These are phyloP conservation scores for Cheilosia variabilis DNA, from an alignment of 2,888 invertebrate species.

Conservation along the genomic window DNA sequence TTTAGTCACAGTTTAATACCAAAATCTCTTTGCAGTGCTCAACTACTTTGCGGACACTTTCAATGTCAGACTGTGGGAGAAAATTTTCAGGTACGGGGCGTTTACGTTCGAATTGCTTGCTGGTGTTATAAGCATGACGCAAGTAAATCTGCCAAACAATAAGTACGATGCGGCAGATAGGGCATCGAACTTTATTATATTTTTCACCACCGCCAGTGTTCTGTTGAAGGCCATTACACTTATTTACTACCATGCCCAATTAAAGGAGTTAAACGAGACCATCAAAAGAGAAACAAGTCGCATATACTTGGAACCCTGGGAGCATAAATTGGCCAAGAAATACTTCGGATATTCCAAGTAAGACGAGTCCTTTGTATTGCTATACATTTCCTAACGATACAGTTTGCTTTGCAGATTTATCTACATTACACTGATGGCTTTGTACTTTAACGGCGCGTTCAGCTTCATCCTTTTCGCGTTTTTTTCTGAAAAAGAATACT, in stretches of 20 bases:
- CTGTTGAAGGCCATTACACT: conserved; percentile 16
- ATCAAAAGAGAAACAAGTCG: conserved; percentile 34
- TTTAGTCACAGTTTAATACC: background rate
- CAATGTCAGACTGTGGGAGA: conserved; percentile 17
- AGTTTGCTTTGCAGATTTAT: conserved; percentile 29
- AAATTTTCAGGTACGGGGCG: background rate
- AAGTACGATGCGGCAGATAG: conserved; percentile 44
- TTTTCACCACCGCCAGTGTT: conserved; percentile 27
- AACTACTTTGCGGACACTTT: conserved; percentile 36
- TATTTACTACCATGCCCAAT: conserved; percentile 4
- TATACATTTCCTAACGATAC: background rate
- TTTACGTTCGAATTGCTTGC: conserved; percentile 14
- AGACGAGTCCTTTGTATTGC: background rate
- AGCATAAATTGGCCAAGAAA: conserved; percentile 21
- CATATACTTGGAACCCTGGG: conserved; percentile 23
- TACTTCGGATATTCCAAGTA: conserved; percentile 32
- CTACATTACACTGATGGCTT: conserved; percentile 14
- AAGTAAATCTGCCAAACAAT: conserved; percentile 19
- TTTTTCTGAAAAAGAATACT: conserved; percentile 28
- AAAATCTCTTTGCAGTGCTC: conserved; percentile 24
- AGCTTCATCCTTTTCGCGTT: conserved; percentile 32
- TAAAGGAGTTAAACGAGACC: conserved; percentile 24
- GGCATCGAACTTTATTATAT: conserved; percentile 28
- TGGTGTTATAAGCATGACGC: background rate
- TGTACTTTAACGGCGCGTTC: conserved; percentile 16